A percentile compares a stretch with the other conserved stretches of the same genome.
Conservation (phyloP, 1,140 invertebrate species). For the Pemphigus obesinymphae region DNA sequence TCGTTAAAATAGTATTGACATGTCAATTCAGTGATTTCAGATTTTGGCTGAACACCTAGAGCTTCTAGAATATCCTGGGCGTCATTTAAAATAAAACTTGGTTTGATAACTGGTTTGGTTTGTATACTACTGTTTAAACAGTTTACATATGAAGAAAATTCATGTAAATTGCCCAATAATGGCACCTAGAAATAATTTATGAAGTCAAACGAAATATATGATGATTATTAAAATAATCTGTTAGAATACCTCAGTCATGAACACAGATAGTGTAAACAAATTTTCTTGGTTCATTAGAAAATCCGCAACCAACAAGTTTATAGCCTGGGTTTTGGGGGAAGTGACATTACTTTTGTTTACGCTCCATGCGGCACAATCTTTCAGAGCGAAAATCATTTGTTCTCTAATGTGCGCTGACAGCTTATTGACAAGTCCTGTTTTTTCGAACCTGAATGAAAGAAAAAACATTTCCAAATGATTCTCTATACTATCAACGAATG, state of each 20-base stretch:
- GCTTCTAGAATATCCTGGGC: not conserved
- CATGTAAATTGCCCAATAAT: not conserved
- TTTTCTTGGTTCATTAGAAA: conserved; percentile 14
- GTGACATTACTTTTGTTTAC: not conserved
- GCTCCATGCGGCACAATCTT: not conserved
- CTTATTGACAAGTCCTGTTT: not conserved
- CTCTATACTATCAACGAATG: accelerated
- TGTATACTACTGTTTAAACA: not conserved
- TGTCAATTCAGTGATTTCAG: not conserved
- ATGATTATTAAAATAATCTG: not conserved
- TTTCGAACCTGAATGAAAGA: not conserved
- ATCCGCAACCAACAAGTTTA: conserved; percentile 7
- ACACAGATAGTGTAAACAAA: not conserved
- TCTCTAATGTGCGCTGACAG: not conserved
- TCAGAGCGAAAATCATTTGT: not conserved
- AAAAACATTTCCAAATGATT: not conserved
- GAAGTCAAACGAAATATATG: no score
- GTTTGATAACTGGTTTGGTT: not conserved
- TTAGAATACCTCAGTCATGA: not conserved
- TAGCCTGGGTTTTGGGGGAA: not conserved
- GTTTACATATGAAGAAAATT: not conserved
- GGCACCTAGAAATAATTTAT: no score
- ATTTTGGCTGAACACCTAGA: not conserved
- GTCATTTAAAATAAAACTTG: not conserved
- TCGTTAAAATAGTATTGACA: conserved; percentile 9